Evolutionary conservation across 2,113 vertebrate species (phyloP), one percentile per base, ranked within the genome.

Genomic region (Lampris incognitus): DNA sequence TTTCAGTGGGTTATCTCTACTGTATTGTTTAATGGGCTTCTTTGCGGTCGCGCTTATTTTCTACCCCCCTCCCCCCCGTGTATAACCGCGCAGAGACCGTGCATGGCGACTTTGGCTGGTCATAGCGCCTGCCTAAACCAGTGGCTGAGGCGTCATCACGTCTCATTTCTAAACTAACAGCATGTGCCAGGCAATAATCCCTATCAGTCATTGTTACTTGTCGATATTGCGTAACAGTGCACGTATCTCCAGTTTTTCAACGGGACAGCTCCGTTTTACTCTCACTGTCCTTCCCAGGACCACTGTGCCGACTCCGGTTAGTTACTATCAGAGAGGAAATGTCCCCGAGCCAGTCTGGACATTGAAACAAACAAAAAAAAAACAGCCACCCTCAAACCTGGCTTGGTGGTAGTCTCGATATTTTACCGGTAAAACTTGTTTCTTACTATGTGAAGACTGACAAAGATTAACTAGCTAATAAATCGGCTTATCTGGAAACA

Each of bases 161-260:
- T 44, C 56, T 8, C 52, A 67, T 57, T 24, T 36, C 58, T 44
- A 72, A 66, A 4, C 37, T 67, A 70, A 54, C 58, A 49, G 48
- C 60, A 63, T 70, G 68, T 60, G 6, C 57, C 13, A 58, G 13
- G 50, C 5, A n/a, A n/a, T 55, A 4, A 5, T 11, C 64, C 36
- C 67, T 48, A 66, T 78, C 77, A 55, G 79, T 46, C 69, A 66
- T 52, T 60, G 74, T 76, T 68, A 71, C 40, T 58, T 38, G 69
- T 62, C 37, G 73, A 69, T 51, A 71, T 90, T 81, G 69, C 79
- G 9, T 57, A 85, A 87, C 13, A 65, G 52, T 49, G 37, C 60
- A 75, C 39, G 10, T 40, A 56, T 46, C 5, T 69, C 55, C 60
- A 62, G 9, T 55, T 39, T 54, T 1, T 8, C 39, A 37, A 39